These are phyloP conservation scores for Falco concolor DNA, from an alignment of 2,797 vertebrate species.

Conservation along the genomic window DNA sequence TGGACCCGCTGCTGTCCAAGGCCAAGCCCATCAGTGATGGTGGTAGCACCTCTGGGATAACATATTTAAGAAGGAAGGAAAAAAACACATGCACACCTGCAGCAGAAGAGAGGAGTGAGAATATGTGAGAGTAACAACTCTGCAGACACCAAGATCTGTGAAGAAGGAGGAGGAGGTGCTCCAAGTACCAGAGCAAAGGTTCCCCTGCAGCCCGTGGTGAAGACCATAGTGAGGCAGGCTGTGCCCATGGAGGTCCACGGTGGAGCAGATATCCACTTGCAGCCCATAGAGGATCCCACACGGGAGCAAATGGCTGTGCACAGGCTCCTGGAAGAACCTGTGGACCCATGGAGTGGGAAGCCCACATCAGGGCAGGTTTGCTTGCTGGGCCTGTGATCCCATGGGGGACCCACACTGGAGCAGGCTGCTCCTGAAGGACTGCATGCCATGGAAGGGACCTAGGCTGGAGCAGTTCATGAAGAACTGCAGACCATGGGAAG, in stretches of 20 bases:
- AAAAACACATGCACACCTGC: neutral
- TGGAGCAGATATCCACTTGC: neutral
- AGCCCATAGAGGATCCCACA: rapidly evolving
- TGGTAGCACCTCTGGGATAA: neutral
- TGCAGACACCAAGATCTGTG: neutral
- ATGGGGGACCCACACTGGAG: too few species aligned
- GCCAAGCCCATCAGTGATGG: rapidly evolving
- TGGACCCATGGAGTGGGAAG: neutral
- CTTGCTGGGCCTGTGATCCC: too few species aligned
- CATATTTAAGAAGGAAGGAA: neutral
- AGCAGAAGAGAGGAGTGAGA: neutral
- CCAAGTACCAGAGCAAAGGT: neutral
- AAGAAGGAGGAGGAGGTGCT: neutral
- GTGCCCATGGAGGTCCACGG: neutral
- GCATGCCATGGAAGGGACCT: too few species aligned
- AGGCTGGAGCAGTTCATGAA: too few species aligned
- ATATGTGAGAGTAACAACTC: neutral
- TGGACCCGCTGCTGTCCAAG: rapidly evolving
- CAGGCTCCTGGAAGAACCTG: neutral
- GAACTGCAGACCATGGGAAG: too few species aligned
- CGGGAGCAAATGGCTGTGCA: neutral
- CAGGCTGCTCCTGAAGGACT: too few species aligned
- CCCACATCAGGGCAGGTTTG: neutral
- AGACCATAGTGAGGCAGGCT: neutral
- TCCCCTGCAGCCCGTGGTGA: neutral